phyloP scores from a whole-genome alignment of 2,113 vertebrate genomes.

The Galemys pyrenaicus region DNA sequence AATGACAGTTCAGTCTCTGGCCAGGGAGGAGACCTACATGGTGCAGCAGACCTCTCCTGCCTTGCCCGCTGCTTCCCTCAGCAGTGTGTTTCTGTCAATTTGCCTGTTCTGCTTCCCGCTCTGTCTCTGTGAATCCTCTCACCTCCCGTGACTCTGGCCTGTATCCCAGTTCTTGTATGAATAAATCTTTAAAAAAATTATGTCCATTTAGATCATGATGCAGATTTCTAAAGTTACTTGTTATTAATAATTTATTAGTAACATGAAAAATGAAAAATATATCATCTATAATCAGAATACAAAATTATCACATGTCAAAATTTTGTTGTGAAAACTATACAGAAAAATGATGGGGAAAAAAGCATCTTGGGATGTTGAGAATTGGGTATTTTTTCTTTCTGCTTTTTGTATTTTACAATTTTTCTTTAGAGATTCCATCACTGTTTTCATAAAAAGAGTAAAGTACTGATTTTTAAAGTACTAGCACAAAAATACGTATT shows the following conservation, averaged over 20 bases:
- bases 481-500: background rate
- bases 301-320: background rate
- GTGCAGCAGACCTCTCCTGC: too few species aligned
- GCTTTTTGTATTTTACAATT: background rate
- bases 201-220: background rate
- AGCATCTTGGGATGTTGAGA: background rate
- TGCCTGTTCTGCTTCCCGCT: too few species aligned
- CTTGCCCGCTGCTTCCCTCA: too few species aligned
- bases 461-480: background rate
- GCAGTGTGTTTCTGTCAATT: too few species aligned
- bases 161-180: too few species aligned
- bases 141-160: too few species aligned
- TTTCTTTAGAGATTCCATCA: background rate
- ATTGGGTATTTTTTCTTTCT: background rate
- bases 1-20: too few species aligned
- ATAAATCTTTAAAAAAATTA: constrained; percentile 48
- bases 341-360: background rate
- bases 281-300: background rate
- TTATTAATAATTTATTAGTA: background rate
- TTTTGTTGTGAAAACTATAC: background rate
- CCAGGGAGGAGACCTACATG: too few species aligned
- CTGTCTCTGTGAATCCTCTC: too few species aligned
- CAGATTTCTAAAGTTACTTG: background rate
- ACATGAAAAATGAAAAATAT: background rate
- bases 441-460: background rate